phyloP scores from a whole-genome alignment of 2,888 invertebrate species.

The Thecocarcelia acutangulata region DNA sequence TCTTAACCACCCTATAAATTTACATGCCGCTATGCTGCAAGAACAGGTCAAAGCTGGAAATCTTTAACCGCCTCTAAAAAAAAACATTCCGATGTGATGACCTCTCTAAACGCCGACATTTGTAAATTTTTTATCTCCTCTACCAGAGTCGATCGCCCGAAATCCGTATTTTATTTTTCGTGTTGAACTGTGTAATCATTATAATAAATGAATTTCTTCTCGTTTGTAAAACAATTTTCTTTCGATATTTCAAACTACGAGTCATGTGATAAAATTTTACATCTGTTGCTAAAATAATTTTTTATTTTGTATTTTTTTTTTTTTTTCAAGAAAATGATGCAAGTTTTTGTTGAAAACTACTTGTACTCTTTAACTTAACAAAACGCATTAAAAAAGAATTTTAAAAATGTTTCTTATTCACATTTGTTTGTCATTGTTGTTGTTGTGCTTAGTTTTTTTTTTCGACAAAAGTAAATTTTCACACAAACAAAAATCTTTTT shows the following conservation, averaged over 20 bases:
- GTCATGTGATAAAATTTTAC: slow-evolving; percentile 55
- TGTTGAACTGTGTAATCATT: too few relatives aligned
- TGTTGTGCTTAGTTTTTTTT: background rate
- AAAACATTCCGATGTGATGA: too few relatives aligned
- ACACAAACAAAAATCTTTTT: too few relatives aligned
- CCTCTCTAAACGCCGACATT: too few relatives aligned
- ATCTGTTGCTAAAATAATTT: slow-evolving; percentile 49
- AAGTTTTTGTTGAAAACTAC: slow-evolving; percentile 32
- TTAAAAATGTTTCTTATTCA: slow-evolving; percentile 50
- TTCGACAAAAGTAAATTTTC: slow-evolving; percentile 29
- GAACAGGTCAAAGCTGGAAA: too few relatives aligned
- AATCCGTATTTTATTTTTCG: too few relatives aligned
- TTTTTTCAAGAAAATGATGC: slow-evolving; percentile 25
- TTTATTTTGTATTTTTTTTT: background rate
- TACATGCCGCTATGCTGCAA: too few relatives aligned
- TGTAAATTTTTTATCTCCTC: too few relatives aligned
- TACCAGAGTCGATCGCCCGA: too few relatives aligned
- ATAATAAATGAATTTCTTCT: too few relatives aligned
- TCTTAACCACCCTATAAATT: too few relatives aligned
- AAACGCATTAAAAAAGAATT: slow-evolving; percentile 51
- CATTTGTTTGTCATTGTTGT: slow-evolving; percentile 36
- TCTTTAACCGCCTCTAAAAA: too few relatives aligned
- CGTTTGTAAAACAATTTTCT: background rate
- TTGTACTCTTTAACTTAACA: slow-evolving; percentile 26
- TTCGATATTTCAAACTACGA: slow-evolving; percentile 25